Evolutionary conservation across 2,888 invertebrate species (phyloP), one percentile per base, ranked within the genome.

Genomic region (Rhagium mordax): DNA sequence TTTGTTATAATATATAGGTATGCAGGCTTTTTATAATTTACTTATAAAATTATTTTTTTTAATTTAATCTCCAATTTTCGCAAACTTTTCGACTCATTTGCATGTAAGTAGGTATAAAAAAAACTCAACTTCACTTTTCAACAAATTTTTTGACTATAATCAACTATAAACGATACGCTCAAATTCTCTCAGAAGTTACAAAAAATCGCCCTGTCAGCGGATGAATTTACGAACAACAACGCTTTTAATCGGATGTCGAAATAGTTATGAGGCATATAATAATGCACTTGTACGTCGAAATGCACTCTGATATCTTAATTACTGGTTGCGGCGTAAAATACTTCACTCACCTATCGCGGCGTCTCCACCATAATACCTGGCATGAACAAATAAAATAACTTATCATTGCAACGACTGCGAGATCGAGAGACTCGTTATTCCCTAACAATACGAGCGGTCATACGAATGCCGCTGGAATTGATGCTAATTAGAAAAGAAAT

Each of bases 371-470:
- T 60, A 60, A 29, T 60, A 60, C 8, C 29, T 29, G 13, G 60
- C 33, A 60, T 41, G 60, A 29, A 60, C 60, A 41, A 60, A 60
- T 60, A 60, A 60, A 60, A 60, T 60, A 41, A 60, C 60, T 60
- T 60, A 60, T 60, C 60, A 60, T 27, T 16, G 33, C 33, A n/a
- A n/a, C n/a, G n/a, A 16, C 10, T 41, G 29, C 15, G 60, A 29
- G 60, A 5, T 20, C 13, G 33, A 16, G 16, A 10, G 47, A n/a
- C 18, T 61, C 47, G 61, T 61, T 61, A 61, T 47, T 61, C 48
- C 48, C 8, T 41, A 60, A 60, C 60, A 60, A 60, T 60, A 60
- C 41, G 33, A 29, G 60, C 16, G 20, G 21, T 18, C 47, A 48
- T 41, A 13, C 8, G 48, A n/a, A 20, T 47, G 61, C 21, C 18